A percentile compares a stretch with the other conserved stretches of the same genome.
These are phyloP conservation scores for Trialeurodes vaporariorum DNA, from an alignment of 1,140 invertebrate species.

Conservation along the genomic window DNA sequence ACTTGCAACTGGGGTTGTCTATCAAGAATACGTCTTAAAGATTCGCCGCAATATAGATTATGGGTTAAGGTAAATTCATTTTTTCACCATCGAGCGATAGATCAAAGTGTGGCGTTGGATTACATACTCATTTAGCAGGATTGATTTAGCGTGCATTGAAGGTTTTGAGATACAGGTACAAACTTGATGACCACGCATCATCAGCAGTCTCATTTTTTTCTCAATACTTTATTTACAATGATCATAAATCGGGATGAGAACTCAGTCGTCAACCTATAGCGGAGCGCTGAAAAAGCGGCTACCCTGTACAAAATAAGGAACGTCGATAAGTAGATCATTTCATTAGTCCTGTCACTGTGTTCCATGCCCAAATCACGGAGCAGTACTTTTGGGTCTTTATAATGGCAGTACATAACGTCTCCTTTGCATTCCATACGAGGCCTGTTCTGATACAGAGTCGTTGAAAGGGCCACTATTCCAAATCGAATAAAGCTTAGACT, in stretches of 20 bases:
- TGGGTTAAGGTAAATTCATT: no score
- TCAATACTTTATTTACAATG: constrained; percentile 36
- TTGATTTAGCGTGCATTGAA: no score
- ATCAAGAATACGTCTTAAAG: no score
- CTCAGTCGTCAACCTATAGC: constrained; percentile 35
- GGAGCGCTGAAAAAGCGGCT: constrained; percentile 36
- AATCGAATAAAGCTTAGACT: constrained; percentile 44
- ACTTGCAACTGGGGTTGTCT: no score
- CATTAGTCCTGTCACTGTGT: constrained; percentile 20
- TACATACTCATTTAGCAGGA: no score
- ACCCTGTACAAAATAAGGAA: constrained; percentile 37
- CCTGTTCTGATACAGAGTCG: constrained; percentile 40
- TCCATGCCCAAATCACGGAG: constrained; percentile 40
- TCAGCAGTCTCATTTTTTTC: constrained; percentile 31
- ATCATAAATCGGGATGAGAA: constrained; percentile 37
- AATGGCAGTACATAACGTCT: constrained; percentile 24
- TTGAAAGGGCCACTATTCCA: constrained; percentile 40
- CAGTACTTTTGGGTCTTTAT: constrained; percentile 25
- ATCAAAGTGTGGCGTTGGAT: no score
- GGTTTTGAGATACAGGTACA: no score
- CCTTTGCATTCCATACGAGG: constrained; percentile 19
- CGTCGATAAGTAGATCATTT: constrained; percentile 35
- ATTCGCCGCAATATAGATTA: no score
- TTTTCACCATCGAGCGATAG: no score
- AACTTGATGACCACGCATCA: no score